A percentile compares a stretch with the other conserved stretches of the same genome.
Conservation (phyloP, 2,888 invertebrate species). For the Tromatobia lineatoria region DNA sequence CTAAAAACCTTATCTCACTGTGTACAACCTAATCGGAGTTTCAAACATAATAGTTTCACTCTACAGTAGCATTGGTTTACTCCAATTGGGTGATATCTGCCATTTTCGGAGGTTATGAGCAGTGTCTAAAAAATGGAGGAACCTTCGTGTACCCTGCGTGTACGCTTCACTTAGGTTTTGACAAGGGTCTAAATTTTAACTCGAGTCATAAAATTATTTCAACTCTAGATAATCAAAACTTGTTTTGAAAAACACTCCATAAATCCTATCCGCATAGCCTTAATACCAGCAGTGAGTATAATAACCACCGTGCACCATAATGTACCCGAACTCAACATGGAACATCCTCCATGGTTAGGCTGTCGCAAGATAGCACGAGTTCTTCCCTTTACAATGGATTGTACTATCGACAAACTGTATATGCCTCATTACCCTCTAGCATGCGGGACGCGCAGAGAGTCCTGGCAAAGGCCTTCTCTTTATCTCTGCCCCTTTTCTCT, state of each 20-base stretch:
- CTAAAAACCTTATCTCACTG: too few species aligned
- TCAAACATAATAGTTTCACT: too few species aligned
- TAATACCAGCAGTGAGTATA: neutral
- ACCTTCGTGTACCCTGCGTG: too few species aligned
- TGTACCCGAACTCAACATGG: neutral
- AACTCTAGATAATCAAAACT: too few species aligned
- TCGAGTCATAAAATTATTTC: too few species aligned
- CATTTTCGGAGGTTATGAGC: too few species aligned
- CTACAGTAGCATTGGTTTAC: too few species aligned
- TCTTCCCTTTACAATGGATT: slow-evolving; percentile 61
- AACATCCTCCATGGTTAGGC: neutral
- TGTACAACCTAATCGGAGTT: too few species aligned
- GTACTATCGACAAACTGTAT: slow-evolving; percentile 67
- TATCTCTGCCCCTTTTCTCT: slow-evolving; percentile 49
- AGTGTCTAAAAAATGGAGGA: too few species aligned
- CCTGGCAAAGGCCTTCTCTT: slow-evolving; percentile 40
- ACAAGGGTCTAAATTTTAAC: too few species aligned
- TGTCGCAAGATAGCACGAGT: slow-evolving; percentile 23
- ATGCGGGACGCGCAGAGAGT: slow-evolving; percentile 49
- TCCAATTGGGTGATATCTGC: too few species aligned
- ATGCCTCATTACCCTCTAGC: slow-evolving; percentile 67
- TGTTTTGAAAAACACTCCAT: neutral
- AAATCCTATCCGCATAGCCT: neutral
- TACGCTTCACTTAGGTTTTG: too few species aligned
- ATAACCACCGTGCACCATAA: neutral